Evolutionary conservation across 2,888 invertebrate species (phyloP).

Genomic region (Prosapia bicincta): DNA sequence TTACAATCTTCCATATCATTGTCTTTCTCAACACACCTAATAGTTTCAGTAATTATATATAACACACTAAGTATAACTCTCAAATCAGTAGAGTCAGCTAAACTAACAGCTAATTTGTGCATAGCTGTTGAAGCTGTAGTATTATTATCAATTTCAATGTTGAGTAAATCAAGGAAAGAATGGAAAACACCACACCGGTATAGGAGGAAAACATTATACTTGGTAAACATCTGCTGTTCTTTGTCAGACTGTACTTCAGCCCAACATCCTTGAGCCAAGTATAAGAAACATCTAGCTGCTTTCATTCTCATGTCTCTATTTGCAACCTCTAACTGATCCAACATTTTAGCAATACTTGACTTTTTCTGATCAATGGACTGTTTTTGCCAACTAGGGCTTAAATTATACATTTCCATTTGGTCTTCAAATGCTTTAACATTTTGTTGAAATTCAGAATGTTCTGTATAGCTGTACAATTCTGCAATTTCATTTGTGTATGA

Average conservation of each 20-base stretch:
- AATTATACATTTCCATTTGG: constrained; percentile 79
- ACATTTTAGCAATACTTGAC: constrained; percentile 76
- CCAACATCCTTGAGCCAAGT: constrained; percentile 93
- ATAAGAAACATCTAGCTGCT: constrained; percentile 89
- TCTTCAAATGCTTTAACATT: constrained; percentile 92
- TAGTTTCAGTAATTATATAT: constrained; percentile 93
- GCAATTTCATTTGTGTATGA: constrained; percentile 86
- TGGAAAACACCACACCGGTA: constrained; percentile 88
- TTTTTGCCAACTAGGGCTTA: constrained; percentile 81
- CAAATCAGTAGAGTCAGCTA: constrained; percentile 88
- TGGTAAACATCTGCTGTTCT: constrained; percentile 81
- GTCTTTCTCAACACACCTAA: constrained; percentile 57
- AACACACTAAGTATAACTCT: constrained; percentile 89
- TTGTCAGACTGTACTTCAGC: constrained; percentile 89
- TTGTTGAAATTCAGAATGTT: constrained; percentile 86
- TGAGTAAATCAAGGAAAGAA: constrained; percentile 87
- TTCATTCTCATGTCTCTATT: constrained; percentile 79
- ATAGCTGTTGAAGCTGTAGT: constrained; percentile 66
- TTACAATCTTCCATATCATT: constrained; percentile 50
- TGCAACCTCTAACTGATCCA: constrained; percentile 89
- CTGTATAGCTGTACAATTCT: constrained; percentile 98
- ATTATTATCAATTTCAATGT: constrained; percentile 88
- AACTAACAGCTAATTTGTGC: constrained; percentile 72
- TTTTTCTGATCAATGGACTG: constrained; percentile 64
- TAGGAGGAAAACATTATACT: constrained; percentile 79